A percentile compares a stretch with the other conserved stretches of the same genome.
phyloP scores from a whole-genome alignment of 2,888 invertebrate genomes.

The Ichneumoninae sp. region DNA sequence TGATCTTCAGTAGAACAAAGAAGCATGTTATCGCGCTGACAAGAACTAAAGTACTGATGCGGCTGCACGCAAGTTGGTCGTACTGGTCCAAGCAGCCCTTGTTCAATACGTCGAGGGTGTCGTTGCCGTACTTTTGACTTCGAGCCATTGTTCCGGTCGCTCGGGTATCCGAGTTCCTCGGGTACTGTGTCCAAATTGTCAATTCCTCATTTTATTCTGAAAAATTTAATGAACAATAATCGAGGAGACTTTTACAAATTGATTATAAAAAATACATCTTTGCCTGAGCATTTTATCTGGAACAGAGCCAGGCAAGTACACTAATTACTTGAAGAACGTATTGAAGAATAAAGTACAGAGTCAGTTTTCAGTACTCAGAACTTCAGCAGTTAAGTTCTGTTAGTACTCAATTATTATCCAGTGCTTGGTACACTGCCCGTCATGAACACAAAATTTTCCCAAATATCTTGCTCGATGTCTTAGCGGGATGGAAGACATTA shows the following conservation, averaged over 20 bases:
- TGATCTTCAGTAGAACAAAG: slow-evolving; percentile 80
- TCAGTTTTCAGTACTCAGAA: no score
- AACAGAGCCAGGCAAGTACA: neutral
- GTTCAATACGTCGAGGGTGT: slow-evolving; percentile 83
- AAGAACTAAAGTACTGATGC: slow-evolving; percentile 83
- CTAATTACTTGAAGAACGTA: no score
- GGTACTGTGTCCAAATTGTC: neutral
- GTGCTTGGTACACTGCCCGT: no score
- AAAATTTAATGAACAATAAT: neutral
- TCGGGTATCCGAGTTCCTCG: neutral
- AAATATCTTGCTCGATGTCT: no score
- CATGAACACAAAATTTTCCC: no score
- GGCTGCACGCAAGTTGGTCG: slow-evolving; percentile 84
- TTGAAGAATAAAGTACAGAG: no score
- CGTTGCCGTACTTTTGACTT: slow-evolving; percentile 80
- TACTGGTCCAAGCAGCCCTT: slow-evolving; percentile 84
- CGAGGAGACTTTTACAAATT: neutral
- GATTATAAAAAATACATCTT: neutral
- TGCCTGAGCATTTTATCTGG: neutral
- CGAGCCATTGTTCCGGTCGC: slow-evolving; percentile 70
- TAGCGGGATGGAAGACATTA: no score
- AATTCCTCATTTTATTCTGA: slow-evolving; percentile 2
- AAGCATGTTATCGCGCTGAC: slow-evolving; percentile 83
- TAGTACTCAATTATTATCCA: no score
- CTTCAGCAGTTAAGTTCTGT: no score